Conservation (phyloP, 2,113 vertebrate genomes). For the Eolophus roseicapilla region DNA sequence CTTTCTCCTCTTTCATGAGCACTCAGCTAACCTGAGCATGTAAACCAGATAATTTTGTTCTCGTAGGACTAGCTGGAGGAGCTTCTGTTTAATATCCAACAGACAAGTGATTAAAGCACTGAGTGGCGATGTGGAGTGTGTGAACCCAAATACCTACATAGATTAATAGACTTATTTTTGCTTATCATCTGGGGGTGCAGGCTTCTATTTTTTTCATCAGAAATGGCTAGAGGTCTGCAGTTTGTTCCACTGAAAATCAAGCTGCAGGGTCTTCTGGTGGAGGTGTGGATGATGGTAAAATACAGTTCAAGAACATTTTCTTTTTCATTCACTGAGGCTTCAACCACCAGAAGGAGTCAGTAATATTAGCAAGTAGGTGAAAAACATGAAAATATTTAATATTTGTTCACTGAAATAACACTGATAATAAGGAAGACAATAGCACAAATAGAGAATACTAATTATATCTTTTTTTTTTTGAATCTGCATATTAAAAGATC, state of each 20-base stretch:
- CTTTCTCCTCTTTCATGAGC: not conserved
- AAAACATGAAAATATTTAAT: not conserved
- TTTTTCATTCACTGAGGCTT: not conserved
- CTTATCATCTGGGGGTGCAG: not conserved
- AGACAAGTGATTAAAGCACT: not conserved
- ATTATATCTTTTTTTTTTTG: not conserved
- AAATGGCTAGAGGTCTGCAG: not conserved
- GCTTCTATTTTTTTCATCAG: not conserved
- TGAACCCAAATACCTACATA: not conserved
- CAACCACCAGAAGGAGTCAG: not conserved
- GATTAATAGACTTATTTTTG: not conserved
- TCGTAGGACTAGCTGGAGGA: not conserved
- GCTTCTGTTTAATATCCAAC: not conserved
- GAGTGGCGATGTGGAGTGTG: not conserved
- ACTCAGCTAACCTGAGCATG: not conserved
- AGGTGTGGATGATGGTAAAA: not conserved
- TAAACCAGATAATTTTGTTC: not conserved
- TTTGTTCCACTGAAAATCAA: not conserved
- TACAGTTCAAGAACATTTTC: not conserved
- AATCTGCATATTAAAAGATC: not conserved
- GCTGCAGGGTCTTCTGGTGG: not conserved
- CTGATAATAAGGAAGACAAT: not conserved
- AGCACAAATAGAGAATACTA: not conserved
- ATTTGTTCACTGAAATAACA: not conserved
- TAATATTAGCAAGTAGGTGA: not conserved